phyloP scores from a whole-genome alignment of 2,888 invertebrate genomes.

The Heteromyza rotundicornis region DNA sequence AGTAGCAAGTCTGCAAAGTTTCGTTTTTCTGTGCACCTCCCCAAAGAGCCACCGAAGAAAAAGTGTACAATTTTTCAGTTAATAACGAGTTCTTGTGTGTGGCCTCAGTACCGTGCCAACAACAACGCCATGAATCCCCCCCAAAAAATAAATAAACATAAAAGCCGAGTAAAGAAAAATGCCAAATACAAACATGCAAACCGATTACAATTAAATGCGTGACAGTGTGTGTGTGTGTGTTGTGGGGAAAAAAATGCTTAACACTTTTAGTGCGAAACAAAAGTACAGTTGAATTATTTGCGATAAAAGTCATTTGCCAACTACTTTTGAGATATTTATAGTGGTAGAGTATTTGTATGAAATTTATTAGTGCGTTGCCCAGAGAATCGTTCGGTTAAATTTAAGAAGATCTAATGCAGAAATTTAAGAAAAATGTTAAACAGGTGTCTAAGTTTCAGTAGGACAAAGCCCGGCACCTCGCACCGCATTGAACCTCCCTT shows the following conservation, averaged over 20 bases:
- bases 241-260: slow-evolving; percentile 5
- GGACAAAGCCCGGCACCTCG: too few species aligned
- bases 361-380: slow-evolving; percentile 1
- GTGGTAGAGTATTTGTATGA: slow-evolving; percentile 4
- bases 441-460: too few species aligned
- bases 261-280: slow-evolving; percentile 24
- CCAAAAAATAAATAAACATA: slow-evolving; percentile 14
- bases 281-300: slow-evolving; percentile 6
- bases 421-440: too few species aligned
- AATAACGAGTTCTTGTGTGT: slow-evolving; percentile 10
- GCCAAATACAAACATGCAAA: slow-evolving; percentile 12
- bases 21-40: slow-evolving; percentile 9
- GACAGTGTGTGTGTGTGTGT: neutral
- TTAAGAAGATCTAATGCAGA: too few species aligned
- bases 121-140: slow-evolving; percentile 1
- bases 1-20: slow-evolving; percentile 26
- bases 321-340: slow-evolving; percentile 24
- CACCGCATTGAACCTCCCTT: too few species aligned
- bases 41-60: neutral
- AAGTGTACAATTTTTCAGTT: slow-evolving; percentile 13
- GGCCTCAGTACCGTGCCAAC: too few species aligned
- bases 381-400: too few species aligned
- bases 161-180: neutral
- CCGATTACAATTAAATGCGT: slow-evolving; percentile 1
- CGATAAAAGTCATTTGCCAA: slow-evolving; percentile 15